Conservation (phyloP, 2,888 invertebrate species). For the Dorcus hopei region DNA sequence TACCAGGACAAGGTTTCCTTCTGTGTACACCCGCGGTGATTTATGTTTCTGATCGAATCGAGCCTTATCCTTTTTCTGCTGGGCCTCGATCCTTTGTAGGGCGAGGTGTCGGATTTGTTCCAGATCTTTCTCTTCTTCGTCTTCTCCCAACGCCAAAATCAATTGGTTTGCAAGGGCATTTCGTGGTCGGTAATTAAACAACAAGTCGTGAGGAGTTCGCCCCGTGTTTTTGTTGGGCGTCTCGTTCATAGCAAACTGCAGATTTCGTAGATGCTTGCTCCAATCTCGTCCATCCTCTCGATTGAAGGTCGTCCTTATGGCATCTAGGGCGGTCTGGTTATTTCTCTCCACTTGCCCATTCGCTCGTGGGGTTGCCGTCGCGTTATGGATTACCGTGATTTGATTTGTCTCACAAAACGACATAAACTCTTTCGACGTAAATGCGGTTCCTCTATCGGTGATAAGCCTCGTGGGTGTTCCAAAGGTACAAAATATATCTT, state of each 20-base stretch:
- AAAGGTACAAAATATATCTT: slow-evolving; percentile 25
- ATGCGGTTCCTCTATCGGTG: slow-evolving; percentile 42
- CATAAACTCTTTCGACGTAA: slow-evolving; percentile 37
- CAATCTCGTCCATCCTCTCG: slow-evolving; percentile 33
- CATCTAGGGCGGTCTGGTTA: slow-evolving; percentile 27
- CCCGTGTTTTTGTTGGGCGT: slow-evolving; percentile 28
- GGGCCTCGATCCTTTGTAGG: not conserved
- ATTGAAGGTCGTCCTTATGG: slow-evolving; percentile 28
- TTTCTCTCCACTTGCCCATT: slow-evolving; percentile 41
- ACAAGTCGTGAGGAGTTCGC: slow-evolving; percentile 23
- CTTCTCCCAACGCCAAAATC: slow-evolving; percentile 2
- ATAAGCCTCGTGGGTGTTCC: slow-evolving; percentile 32
- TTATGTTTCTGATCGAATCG: slow-evolving; percentile 3
- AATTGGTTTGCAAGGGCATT: slow-evolving; percentile 7
- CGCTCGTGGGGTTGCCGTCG: slow-evolving; percentile 35
- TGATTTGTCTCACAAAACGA: slow-evolving; percentile 34
- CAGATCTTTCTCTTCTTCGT: not conserved
- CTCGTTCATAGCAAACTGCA: slow-evolving; percentile 18
- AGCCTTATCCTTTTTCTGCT: not conserved
- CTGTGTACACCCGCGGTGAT: not conserved
- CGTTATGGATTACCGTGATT: slow-evolving; percentile 32
- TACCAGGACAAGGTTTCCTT: slow-evolving; percentile 4
- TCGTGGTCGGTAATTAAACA: slow-evolving; percentile 26
- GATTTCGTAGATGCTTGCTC: slow-evolving; percentile 32
- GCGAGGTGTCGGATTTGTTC: not conserved